These are phyloP conservation scores for Lampris megalopsis DNA, from an alignment of 2,113 vertebrate species.

Conservation along the genomic window DNA sequence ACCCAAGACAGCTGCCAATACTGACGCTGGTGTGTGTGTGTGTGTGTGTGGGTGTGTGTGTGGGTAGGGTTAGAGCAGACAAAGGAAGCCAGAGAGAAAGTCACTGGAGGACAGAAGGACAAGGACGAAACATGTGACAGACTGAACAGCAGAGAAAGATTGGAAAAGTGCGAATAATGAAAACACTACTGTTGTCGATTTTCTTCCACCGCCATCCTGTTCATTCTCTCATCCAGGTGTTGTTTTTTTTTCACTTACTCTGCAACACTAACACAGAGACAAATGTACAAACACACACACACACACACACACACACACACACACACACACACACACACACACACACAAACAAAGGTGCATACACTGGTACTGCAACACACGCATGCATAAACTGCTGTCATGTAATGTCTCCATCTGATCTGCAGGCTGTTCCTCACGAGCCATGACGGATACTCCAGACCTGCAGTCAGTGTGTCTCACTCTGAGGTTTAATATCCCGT, in stretches of 20 bases:
- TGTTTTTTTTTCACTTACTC: no score
- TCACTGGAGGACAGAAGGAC: no score
- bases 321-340: not conserved
- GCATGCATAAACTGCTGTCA: not conserved
- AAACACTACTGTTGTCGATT: not conserved
- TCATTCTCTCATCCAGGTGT: not conserved
- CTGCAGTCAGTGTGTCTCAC: not conserved
- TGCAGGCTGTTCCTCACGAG: not conserved
- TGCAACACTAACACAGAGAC: no score
- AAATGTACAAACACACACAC: no score
- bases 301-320: not conserved
- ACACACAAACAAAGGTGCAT: not conserved
- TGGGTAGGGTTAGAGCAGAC: no score
- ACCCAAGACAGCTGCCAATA: no score
- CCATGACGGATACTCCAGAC: not conserved
- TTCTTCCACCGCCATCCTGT: not conserved
- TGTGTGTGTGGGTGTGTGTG: no score
- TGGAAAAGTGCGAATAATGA: not conserved
- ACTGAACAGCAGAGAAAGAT: not conserved
- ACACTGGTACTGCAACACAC: not conserved
- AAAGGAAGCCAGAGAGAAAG: no score
- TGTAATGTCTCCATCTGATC: not conserved
- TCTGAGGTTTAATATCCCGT: constrained; percentile 10
- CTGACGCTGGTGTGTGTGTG: no score
- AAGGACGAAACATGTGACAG: not conserved